These are phyloP conservation scores for Hoplodrina blanda DNA, from an alignment of 2,888 invertebrate genomes.

Conservation along the genomic window DNA sequence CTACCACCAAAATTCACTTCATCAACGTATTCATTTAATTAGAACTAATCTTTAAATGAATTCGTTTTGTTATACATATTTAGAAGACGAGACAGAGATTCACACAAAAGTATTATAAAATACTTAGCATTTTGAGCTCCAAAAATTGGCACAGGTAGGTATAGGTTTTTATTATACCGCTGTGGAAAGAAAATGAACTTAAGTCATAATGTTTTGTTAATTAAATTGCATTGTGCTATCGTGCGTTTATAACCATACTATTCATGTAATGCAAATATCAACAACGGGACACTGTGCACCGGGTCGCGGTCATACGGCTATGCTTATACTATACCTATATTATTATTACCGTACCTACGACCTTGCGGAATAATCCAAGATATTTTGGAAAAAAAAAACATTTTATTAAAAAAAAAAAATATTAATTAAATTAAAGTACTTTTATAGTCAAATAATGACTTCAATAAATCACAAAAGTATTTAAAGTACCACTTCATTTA, in stretches of 20 bases:
- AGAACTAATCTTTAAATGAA: neutral
- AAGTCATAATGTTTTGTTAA: neutral
- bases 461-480: too few species aligned
- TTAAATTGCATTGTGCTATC: neutral
- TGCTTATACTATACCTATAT: neutral
- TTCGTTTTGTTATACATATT: too few species aligned
- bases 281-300: neutral
- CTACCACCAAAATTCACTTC: neutral
- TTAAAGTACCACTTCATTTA: neutral
- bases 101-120: neutral
- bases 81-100: neutral
- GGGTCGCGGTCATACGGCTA: neutral
- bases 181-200: neutral
- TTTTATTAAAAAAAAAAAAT: slow-evolving; percentile 1
- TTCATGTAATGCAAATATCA: neutral
- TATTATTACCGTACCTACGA: neutral
- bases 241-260: neutral
- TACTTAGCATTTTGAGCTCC: neutral
- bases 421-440: slow-evolving; percentile 13
- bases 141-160: neutral
- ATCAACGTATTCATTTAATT: neutral
- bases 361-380: slow-evolving; percentile 8
- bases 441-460: neutral
- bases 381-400: too few species aligned
- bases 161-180: neutral